A percentile compares a stretch with the other conserved stretches of the same genome.
These are phyloP conservation scores for Formica selysi DNA, from an alignment of 1,140 invertebrate species.

Conservation along the genomic window DNA sequence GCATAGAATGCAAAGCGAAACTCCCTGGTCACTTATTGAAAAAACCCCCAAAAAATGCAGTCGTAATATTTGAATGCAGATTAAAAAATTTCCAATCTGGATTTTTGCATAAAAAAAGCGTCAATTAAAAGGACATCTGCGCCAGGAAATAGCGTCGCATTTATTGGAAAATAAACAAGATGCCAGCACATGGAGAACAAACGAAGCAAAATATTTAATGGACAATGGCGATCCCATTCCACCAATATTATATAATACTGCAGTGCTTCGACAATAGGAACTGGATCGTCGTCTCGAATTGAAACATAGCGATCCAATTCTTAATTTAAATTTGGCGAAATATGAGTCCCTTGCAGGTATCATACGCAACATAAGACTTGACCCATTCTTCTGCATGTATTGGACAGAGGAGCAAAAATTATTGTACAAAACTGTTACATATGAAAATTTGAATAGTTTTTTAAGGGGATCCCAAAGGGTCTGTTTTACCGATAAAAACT, in stretches of 20 bases:
- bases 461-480: too few species aligned
- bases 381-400: conserved; percentile 11
- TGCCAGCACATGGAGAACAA: neutral
- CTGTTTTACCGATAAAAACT: too few species aligned
- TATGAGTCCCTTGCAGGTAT: neutral
- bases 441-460: neutral
- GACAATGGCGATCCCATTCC: neutral
- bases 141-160: neutral
- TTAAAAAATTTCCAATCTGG: neutral
- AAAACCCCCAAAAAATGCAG: neutral
- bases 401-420: neutral
- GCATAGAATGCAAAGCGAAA: neutral
- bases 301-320: neutral
- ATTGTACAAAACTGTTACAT: neutral
- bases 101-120: neutral
- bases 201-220: neutral
- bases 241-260: neutral
- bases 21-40: neutral
- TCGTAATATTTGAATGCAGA: conserved; percentile 6
- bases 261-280: conserved; percentile 8
- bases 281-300: neutral
- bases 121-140: conserved; percentile 2
- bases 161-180: neutral
- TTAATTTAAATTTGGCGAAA: conserved; percentile 20
- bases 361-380: conserved; percentile 4